Percentiles rank a stretch among this genome's conserved stretches.
Evolutionary conservation across 2,113 vertebrate genomes (phyloP).

Genomic region (Aspiorhynchus laticeps): DNA sequence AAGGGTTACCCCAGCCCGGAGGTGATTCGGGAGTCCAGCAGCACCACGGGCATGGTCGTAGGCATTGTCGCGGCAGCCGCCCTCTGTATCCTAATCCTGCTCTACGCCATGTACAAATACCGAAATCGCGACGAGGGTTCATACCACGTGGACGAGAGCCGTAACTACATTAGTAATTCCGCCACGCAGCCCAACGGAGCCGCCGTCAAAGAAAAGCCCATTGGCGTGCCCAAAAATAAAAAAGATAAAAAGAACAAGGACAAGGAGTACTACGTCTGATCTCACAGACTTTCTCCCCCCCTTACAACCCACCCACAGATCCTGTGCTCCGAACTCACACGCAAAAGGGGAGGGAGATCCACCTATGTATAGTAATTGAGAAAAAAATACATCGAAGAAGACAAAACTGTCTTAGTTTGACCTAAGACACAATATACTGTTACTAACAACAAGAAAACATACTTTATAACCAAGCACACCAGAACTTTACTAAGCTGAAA

Average conservation of each 20-base stretch:
- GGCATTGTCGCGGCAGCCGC: constrained; percentile 96
- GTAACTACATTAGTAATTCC: constrained; percentile 99
- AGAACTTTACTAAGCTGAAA: constrained; percentile 58
- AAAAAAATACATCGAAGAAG: constrained; percentile 54
- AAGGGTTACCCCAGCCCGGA: constrained; percentile 89
- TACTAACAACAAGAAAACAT: constrained; percentile 73
- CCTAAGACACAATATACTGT: constrained; percentile 86
- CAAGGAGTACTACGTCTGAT: constrained; percentile 99
- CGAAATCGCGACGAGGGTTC: constrained; percentile 98
- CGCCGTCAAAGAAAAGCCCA: constrained; percentile 95
- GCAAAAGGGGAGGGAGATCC: constrained; percentile 42
- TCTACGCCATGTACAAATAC: constrained; percentile 99
- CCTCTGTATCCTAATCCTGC: constrained; percentile 98
- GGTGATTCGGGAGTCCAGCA: constrained; percentile 95
- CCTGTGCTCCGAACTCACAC: constrained; percentile 45
- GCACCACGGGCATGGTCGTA: constrained; percentile 98
- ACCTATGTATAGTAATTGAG: constrained; percentile 63
- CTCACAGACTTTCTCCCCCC: constrained; percentile 42
- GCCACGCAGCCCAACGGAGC: constrained; percentile 97
- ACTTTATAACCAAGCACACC: constrained; percentile 91
- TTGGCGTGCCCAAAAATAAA: constrained; percentile 93
- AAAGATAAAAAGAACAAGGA: constrained; percentile 99
- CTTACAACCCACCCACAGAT: constrained; percentile 38
- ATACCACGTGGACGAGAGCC: constrained; percentile 98
- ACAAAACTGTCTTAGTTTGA: constrained; percentile 84